Evolutionary conservation across 2,888 invertebrate genomes (phyloP), one percentile per base, ranked within the genome.

Genomic region (Ichneumoninae sp.): DNA sequence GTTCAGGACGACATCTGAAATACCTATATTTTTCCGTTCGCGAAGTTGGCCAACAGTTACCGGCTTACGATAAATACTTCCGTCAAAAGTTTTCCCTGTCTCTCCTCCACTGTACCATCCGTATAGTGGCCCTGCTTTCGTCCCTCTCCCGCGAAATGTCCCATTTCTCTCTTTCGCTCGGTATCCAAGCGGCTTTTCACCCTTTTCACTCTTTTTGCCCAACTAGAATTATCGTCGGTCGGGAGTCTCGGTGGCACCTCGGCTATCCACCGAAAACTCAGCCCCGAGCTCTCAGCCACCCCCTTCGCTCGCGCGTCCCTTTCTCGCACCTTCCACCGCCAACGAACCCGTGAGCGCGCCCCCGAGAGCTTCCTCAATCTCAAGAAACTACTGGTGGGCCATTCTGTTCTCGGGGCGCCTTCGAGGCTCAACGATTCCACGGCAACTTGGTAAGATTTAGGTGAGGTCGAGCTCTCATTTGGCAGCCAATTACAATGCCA

Each of bases 401-500:
- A 77, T 86, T 85, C 50, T 83, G 85, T 80, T 89, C 87, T 86
- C 78, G 69, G 40, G 70, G 81, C 78, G 52, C 74, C 83, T 83
- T 60, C 71, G 76, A 83, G 85, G 70, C 75, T 83, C 84, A 79
- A 74, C 85, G 78, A 71, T 78, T 76, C 79, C 52, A 33, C 82
- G 70, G 86, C 86, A 90, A 91, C 88, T 91, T 88, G 50, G 86
- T 80, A 88, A 91, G 91, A 91, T 91, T 91, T 91, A 91, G 86
- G 88, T 85, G 87, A 88, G 90, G 85, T 89, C 89, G 89, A 88
- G 83, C 90, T 91, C 91, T 91, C 90, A 91, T 91, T 91, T 91
- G 89, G 89, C 89, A 92, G 90, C 89, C 91, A 91, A 91, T 91
- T 92, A 91, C 92, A 91, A 91, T 91, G 90, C 81, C 77, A 50